These are phyloP conservation scores for Matsumurasca onukii DNA, from an alignment of 1,140 invertebrate genomes.

Conservation along the genomic window DNA sequence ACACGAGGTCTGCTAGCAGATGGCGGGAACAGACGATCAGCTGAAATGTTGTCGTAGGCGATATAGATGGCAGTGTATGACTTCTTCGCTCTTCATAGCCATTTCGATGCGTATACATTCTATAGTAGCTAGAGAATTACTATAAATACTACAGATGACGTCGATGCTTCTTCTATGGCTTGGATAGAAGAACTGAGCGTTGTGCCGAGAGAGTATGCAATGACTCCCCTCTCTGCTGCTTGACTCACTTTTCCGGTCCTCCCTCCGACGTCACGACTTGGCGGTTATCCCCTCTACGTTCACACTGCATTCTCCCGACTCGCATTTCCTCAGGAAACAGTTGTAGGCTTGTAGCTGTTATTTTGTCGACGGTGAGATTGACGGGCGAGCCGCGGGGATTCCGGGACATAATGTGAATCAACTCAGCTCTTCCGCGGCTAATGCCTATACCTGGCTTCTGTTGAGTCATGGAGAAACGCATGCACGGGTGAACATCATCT, in stretches of 20 bases:
- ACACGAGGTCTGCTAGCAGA: constrained; percentile 15
- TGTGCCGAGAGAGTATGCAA: neutral
- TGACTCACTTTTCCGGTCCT: constrained; percentile 19
- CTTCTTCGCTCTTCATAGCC: constrained; percentile 17
- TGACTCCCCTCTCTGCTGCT: constrained; percentile 11
- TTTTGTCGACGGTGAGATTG: too few relatives aligned
- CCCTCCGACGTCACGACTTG: neutral
- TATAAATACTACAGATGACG: too few relatives aligned
- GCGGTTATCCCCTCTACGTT: neutral
- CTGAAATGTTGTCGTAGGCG: constrained; percentile 2
- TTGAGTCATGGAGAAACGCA: too few relatives aligned
- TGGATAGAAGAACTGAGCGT: neutral
- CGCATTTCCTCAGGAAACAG: constrained; percentile 15
- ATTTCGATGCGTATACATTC: neutral
- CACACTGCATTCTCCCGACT: constrained; percentile 5
- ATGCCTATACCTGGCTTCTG: too few relatives aligned
- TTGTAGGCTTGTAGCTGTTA: too few relatives aligned
- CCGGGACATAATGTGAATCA: too few relatives aligned
- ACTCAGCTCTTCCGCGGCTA: too few relatives aligned
- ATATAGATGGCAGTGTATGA: constrained; percentile 24
- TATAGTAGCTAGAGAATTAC: neutral
- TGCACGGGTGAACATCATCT: too few relatives aligned
- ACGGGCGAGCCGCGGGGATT: too few relatives aligned
- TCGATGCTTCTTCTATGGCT: neutral
- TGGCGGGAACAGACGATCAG: constrained; percentile 24